Conservation (phyloP, 2,888 invertebrate genomes). For the Hirtodrosophila confusa region DNA sequence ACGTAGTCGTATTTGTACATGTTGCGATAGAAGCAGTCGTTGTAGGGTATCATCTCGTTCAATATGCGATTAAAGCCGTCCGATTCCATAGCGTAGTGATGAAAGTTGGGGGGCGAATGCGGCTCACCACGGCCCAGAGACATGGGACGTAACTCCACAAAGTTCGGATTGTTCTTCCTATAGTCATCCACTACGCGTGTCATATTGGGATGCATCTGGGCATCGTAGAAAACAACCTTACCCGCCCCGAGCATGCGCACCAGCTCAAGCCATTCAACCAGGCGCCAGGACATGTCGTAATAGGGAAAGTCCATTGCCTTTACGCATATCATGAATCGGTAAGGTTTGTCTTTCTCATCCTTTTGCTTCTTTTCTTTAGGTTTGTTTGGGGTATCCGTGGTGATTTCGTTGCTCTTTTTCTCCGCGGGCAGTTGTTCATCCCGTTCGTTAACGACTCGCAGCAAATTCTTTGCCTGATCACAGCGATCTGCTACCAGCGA, state of each 20-base stretch:
- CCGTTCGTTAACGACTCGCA: conserved; percentile 91
- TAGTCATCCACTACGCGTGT: conserved; percentile 89
- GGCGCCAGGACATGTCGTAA: conserved; percentile 92
- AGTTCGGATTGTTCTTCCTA: conserved; percentile 85
- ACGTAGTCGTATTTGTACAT: conserved; percentile 95
- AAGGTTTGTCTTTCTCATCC: not conserved
- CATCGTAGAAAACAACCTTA: conserved; percentile 94
- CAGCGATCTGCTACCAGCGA: conserved; percentile 92
- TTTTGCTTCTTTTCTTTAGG: not conserved
- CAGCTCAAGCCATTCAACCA: conserved; percentile 97
- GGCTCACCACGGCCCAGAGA: conserved; percentile 94
- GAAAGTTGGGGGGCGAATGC: conserved; percentile 92
- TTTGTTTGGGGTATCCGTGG: too few relatives aligned
- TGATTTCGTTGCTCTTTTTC: too few relatives aligned
- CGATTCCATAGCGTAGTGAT: conserved; percentile 92
- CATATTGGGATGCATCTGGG: conserved; percentile 94
- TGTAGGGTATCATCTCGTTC: conserved; percentile 97
- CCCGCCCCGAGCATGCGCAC: conserved; percentile 93
- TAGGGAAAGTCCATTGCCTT: conserved; percentile 93
- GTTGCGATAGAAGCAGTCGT: conserved; percentile 96
- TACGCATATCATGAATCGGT: conserved; percentile 43
- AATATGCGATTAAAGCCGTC: conserved; percentile 95
- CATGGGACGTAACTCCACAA: conserved; percentile 90
- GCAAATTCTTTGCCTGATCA: conserved; percentile 91
- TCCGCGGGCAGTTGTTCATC: conserved; percentile 68